Percentiles rank a stretch among this genome's conserved stretches.
Conservation (phyloP, 2,888 invertebrate genomes). For the Aphrophora alni region DNA sequence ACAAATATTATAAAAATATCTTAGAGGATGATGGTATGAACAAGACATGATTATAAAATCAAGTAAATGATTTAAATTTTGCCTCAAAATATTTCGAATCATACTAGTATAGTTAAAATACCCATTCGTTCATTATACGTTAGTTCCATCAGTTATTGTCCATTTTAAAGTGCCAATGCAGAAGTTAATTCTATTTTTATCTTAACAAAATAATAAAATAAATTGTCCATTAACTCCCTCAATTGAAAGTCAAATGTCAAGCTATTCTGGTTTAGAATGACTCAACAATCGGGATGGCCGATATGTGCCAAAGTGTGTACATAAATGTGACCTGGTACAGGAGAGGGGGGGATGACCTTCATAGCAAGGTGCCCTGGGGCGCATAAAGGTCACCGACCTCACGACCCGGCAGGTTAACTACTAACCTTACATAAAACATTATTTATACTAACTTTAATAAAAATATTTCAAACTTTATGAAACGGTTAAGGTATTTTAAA, state of each 20-base stretch:
- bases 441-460: constrained; percentile 12
- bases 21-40: too few species aligned
- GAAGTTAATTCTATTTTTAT: neutral
- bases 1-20: too few species aligned
- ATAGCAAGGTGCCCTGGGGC: constrained; percentile 1
- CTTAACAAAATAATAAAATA: neutral
- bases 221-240: neutral
- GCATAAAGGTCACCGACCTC: constrained; percentile 9
- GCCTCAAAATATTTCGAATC: too few species aligned
- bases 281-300: neutral
- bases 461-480: too few species aligned
- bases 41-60: too few species aligned
- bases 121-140: too few species aligned
- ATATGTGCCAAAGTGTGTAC: neutral
- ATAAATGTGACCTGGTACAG: neutral
- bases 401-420: constrained; percentile 32
- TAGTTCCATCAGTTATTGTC: neutral
- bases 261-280: neutral
- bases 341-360: constrained; percentile 14
- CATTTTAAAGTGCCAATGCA: neutral
- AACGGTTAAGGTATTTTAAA: too few species aligned
- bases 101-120: too few species aligned
- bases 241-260: neutral
- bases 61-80: too few species aligned
- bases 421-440: constrained; percentile 37